A percentile compares a stretch with the other conserved stretches of the same genome.
phyloP scores from a whole-genome alignment of 2,113 vertebrate species.

The Edolisoma coerulescens region DNA sequence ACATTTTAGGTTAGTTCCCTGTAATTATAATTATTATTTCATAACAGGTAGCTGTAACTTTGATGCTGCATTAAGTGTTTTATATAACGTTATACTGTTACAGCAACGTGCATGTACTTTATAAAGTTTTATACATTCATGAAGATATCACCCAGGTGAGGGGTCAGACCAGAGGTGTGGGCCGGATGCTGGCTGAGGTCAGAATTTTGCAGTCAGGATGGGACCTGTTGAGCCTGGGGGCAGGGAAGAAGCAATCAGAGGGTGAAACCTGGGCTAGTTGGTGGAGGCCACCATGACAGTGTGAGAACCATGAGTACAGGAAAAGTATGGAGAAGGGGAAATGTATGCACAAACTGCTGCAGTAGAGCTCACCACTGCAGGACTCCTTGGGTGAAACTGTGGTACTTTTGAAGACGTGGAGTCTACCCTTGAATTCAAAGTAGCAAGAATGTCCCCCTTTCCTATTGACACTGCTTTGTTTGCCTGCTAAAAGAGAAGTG shows the following conservation, averaged over 20 bases:
- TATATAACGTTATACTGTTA: not conserved
- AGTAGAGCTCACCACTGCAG: not conserved
- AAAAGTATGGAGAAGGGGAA: not conserved
- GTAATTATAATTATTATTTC: not conserved
- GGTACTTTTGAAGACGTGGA: not conserved
- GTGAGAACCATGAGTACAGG: not conserved
- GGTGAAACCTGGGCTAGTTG: not conserved
- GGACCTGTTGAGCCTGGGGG: not conserved
- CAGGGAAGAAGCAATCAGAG: not conserved
- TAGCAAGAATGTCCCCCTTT: not conserved
- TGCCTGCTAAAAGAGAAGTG: not conserved
- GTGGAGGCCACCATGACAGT: not conserved
- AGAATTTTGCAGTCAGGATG: not conserved
- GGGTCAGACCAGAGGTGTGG: rapidly evolving
- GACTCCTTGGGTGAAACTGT: not conserved
- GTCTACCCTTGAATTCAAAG: not conserved
- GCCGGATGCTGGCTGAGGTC: not conserved
- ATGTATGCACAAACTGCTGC: not conserved
- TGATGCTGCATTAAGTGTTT: not conserved
- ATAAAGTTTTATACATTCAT: not conserved
- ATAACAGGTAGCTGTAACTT: not conserved
- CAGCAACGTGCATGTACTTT: not conserved
- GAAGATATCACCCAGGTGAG: not conserved
- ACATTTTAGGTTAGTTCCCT: not conserved
- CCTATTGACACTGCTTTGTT: not conserved